Evolutionary conservation across 2,113 vertebrate species (phyloP), one percentile per base, ranked within the genome.

Genomic region (Cercocebus atys): DNA sequence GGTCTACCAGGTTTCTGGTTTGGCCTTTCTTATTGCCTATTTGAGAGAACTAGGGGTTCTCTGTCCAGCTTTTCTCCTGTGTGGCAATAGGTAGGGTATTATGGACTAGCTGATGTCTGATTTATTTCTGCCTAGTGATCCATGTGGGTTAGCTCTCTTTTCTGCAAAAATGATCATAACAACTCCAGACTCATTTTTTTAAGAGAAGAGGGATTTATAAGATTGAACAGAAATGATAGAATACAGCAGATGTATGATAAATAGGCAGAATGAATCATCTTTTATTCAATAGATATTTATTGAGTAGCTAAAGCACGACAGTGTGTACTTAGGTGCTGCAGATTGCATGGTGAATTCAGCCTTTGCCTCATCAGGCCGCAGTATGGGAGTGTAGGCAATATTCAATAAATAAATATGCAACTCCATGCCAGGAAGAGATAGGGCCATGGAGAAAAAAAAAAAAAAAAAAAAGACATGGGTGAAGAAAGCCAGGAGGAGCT

Each of bases 221-320:
- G 79, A 73, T 43, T 85, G 76, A 64, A 59, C 22, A 66, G 27
- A 70, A 96, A 64, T 86, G 75, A 70, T 70, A 38, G 16, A 92
- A 18, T 25, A 52, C 2, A 73, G 10, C 2, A 50, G 73, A 79
- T n/a, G 61, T 80, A 50, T 57, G 75, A 92, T 76, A 95, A 86
- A 92, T 52, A 93, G 66, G n/a, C 79, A 92, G 79, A 84, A 81
- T 72, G 32, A 23, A 79, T 93, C 40, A 86, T 86, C 47, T 92
- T 89, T 64, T 89, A 92, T 68, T 82, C 68, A 68, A 35, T 12
- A 82, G 59, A 12, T 88, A 43, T 7, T 47, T 93, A 83, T 40
- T 32, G 79, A 76, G 50, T 43, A 64, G 18, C 70, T 45, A 38
- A 86, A 66, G 43, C 6, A 61, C 0, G 8, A 22, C 8, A 40